Evolutionary conservation across 2,113 vertebrate genomes (phyloP), one percentile per base, ranked within the genome.

Genomic region (Sturnus vulgaris): DNA sequence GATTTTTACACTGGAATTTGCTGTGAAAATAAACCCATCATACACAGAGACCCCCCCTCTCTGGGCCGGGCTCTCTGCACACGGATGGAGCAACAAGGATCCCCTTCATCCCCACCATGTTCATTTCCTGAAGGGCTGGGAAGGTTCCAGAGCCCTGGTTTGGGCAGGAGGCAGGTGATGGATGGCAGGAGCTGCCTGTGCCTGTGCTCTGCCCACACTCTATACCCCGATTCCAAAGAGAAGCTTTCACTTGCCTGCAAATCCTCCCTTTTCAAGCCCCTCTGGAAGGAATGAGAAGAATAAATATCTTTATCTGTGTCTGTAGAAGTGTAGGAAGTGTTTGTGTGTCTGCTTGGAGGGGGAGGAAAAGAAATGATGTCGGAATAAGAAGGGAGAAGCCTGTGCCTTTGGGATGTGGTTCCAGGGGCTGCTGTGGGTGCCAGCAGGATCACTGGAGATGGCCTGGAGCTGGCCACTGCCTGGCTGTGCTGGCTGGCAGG

Each of bases 21-120:
- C 40, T 71, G 25, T 55, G 52, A 53, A 77, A 80, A 76, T 35
- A 49, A 92, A 47, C 64, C 18, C 49, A n/a, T 31, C 15, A 9
- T n/a, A 18, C 1, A 6, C 49, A 69, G 68, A 71, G 69, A 53
- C 7, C 27, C 44, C n/a, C 37, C 3, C 10, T 31, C 27, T 68
- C 46, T 39, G 60, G 72, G 71, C 28, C 50, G 50, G 5, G 10
- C 5, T 33, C 33, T 60, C 52, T 81, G 68, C 47, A 52, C 60
- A 11, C 46, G 46, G 75, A 33, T 39, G 76, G 79, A 88, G 33
- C 46, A 39, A 17, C 42, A 63, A 12, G 31, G 42, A 15, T 69
- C n/a, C 0, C 0, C 2, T 49, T 83, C 24, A 69, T 69, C 30
- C 46, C 44, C 5, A 4, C 50, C 15, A 0, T 2, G 6, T 22